phyloP scores from a whole-genome alignment of 2,113 vertebrate species.

The Dicerorhinus sumatrensis region DNA sequence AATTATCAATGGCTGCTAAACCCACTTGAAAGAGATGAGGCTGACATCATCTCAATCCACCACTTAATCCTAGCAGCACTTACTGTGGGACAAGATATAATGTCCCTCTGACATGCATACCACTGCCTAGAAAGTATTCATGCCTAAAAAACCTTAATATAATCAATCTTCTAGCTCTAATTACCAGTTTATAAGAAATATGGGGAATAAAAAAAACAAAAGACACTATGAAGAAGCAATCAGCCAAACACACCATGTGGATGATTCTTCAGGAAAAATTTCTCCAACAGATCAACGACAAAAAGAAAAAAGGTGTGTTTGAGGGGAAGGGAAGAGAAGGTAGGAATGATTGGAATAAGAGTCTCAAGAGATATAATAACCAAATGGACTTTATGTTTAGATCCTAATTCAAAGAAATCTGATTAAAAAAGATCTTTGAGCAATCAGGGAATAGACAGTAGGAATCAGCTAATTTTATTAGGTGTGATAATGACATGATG shows the following conservation, averaged over 20 bases:
- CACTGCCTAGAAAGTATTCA: not conserved
- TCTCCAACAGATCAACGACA: not conserved
- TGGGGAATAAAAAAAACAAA: not conserved
- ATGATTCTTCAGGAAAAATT: not conserved
- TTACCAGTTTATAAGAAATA: constrained; percentile 23
- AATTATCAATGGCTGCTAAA: not conserved
- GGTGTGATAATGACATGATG: not conserved
- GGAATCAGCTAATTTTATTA: not conserved
- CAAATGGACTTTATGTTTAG: not conserved
- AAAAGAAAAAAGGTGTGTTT: not conserved
- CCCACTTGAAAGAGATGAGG: not conserved
- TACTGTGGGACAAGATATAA: not conserved
- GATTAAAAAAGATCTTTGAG: not conserved
- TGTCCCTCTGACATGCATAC: not conserved
- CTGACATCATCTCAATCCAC: not conserved
- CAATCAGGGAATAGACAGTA: not conserved
- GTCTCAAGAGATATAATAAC: not conserved
- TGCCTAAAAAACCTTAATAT: not conserved
- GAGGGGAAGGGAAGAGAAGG: not conserved
- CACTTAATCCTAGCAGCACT: not conserved
- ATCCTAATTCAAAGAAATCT: constrained; percentile 13
- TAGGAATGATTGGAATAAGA: not conserved
- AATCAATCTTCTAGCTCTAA: not conserved
- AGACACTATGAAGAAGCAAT: not conserved
- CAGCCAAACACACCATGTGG: not conserved